Evolutionary conservation across 1,140 invertebrate genomes (phyloP).

Genomic region (Pachypsylla venusta): DNA sequence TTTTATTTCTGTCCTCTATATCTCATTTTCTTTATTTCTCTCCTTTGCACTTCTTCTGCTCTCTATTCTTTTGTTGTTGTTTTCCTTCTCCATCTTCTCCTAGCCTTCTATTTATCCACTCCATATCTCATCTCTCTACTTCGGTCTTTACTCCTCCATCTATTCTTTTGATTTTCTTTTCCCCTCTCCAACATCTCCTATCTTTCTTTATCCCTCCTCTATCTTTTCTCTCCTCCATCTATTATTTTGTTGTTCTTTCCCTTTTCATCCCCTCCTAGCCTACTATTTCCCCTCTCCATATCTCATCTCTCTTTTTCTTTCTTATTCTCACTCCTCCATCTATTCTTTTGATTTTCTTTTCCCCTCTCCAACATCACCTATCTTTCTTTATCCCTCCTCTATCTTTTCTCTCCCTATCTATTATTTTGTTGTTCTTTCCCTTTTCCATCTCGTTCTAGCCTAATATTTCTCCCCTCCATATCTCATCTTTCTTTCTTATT

Average conservation of each 20-base stretch:
- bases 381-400: background rate
- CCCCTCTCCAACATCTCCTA: background rate
- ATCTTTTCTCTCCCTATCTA: background rate
- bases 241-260: background rate
- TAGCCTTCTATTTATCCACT: background rate
- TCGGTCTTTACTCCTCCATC: background rate
- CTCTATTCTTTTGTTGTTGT: background rate
- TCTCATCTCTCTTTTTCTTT: background rate
- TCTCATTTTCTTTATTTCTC: constrained; percentile 1
- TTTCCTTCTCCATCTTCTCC: background rate
- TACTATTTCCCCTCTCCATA: background rate
- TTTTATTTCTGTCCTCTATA: background rate
- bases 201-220: background rate
- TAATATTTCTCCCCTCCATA: background rate
- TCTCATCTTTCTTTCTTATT: background rate
- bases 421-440: background rate
- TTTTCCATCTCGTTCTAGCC: background rate
- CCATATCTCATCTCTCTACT: background rate
- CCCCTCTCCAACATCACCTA: background rate
- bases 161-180: background rate
- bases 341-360: background rate
- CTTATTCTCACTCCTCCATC: background rate
- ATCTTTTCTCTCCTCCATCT: background rate
- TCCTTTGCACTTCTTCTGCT: background rate
- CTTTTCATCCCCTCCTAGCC: background rate